Base-by-base conservation (phyloP, 2,888 invertebrate species). In the Eurytoma adleriae region DNA sequence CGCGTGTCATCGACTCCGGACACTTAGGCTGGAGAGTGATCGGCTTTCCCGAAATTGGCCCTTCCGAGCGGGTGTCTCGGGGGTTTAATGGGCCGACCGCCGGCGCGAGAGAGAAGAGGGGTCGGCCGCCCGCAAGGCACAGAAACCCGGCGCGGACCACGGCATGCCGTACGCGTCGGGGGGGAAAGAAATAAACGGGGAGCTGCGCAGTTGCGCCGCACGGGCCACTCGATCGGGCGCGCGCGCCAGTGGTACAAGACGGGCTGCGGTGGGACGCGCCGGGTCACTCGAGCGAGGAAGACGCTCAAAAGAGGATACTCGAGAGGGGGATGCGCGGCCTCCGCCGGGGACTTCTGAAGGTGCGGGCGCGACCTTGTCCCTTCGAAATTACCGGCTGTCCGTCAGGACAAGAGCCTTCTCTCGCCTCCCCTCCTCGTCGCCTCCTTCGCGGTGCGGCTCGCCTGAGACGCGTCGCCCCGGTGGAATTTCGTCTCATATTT, bases 351-450 rank as follows among this genome's bases (percentile, higher is more conserved):
- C 71, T 71, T 56, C 24, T 27, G 10, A 27, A 30, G 24, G 18
- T 30, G 27, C 64, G 18, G 64, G 54, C 61, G 24, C 71, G 79
- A 79, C 75, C 79, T 79, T 79, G 74, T 75, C 75, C 75, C 59
- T 79, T 79, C 71, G 52, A 75, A 79, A 79, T 75, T 79, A 61
- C 70, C 57, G 56, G 66, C 79, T 75, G 75, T 75, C 75, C 70
- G 40, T 75, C 75, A 71, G 74, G 57, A 66, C 24, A 0, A 54
- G 56, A 61, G 57, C 14, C 50, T 48, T 48, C 18, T 78, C 30
- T 57, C 56, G 20, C 71, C 2, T 1, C 54, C 40, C 69, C 1
- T 3, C n/a, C 12, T 50, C 5, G 27, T 13, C 12, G 5, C n/a
- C 54, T 16, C 54, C 4, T 3, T 40, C 40, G 40, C 10, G 10